These are phyloP conservation scores for Hypercompe scribonia DNA, from an alignment of 2,888 invertebrate species.

Conservation along the genomic window DNA sequence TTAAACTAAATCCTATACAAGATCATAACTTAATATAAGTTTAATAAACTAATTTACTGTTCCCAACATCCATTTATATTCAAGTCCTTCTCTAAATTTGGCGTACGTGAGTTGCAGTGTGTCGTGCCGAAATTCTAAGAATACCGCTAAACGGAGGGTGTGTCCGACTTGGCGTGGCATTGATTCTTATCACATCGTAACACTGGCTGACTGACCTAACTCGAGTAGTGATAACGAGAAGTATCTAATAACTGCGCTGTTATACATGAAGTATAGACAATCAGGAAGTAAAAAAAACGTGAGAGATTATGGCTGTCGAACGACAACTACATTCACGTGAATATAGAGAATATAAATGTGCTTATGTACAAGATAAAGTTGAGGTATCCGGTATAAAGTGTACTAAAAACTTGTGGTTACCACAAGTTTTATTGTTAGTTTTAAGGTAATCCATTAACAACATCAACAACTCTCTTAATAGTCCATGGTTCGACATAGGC, in stretches of 20 bases:
- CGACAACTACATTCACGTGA: neutral
- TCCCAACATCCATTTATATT: neutral
- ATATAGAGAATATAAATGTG: no score
- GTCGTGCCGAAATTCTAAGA: constrained; percentile 14
- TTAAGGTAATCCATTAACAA: no score
- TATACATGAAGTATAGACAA: neutral
- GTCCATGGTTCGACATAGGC: no score
- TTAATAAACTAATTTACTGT: neutral
- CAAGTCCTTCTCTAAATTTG: constrained; percentile 13
- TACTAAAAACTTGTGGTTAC: no score
- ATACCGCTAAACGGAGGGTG: neutral
- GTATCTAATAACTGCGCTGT: neutral
- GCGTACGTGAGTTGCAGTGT: constrained; percentile 19
- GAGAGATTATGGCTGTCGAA: neutral
- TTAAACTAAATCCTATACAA: no score
- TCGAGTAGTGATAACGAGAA: neutral
- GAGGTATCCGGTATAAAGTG: no score
- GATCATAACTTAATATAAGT: neutral
- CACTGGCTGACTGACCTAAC: neutral
- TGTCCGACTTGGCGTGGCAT: neutral
- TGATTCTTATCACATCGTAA: neutral
- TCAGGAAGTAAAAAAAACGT: neutral
- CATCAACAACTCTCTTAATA: no score
- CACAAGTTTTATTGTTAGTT: no score
- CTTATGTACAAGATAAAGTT: no score